Evolutionary conservation across 2,888 invertebrate genomes (phyloP).

Genomic region (Pharmacophagus antenor): DNA sequence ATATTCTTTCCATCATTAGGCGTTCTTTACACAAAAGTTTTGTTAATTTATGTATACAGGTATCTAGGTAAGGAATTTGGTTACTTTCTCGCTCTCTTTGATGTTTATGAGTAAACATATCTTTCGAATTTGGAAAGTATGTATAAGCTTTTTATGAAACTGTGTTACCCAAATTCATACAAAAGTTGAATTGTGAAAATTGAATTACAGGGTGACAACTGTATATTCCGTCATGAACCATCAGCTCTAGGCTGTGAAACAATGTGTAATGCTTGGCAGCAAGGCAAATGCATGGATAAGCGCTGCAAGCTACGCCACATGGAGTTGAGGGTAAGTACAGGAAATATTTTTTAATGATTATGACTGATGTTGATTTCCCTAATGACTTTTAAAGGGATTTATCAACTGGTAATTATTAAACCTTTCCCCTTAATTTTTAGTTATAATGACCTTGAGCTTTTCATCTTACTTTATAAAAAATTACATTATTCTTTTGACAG

Average conservation of each 20-base stretch:
- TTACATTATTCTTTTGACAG: too few relatives aligned
- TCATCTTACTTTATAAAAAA: too few relatives aligned
- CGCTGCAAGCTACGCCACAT: slow-evolving; percentile 92
- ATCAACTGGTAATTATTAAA: too few relatives aligned
- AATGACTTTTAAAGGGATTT: too few relatives aligned
- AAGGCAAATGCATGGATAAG: slow-evolving; percentile 88
- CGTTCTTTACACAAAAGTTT: slow-evolving; percentile 14
- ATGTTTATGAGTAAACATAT: too few relatives aligned
- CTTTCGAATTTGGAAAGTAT: too few relatives aligned
- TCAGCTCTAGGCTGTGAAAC: slow-evolving; percentile 90
- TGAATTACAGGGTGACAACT: slow-evolving; percentile 85
- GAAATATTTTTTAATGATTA: too few relatives aligned
- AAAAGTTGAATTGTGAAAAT: background rate
- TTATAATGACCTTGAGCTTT: too few relatives aligned
- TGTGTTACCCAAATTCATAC: too few relatives aligned
- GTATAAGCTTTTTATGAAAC: background rate
- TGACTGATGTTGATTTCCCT: too few relatives aligned
- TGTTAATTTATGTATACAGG: slow-evolving; percentile 23
- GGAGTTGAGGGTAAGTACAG: slow-evolving; percentile 85
- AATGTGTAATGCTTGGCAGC: slow-evolving; percentile 90
- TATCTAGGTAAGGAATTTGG: slow-evolving; percentile 16
- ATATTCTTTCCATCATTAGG: slow-evolving; percentile 13
- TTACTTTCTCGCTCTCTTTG: background rate
- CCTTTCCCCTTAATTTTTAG: too few relatives aligned
- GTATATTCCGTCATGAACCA: slow-evolving; percentile 92